phyloP scores from a whole-genome alignment of 1,140 invertebrate genomes.

The Zaprionus lachaisei region DNA sequence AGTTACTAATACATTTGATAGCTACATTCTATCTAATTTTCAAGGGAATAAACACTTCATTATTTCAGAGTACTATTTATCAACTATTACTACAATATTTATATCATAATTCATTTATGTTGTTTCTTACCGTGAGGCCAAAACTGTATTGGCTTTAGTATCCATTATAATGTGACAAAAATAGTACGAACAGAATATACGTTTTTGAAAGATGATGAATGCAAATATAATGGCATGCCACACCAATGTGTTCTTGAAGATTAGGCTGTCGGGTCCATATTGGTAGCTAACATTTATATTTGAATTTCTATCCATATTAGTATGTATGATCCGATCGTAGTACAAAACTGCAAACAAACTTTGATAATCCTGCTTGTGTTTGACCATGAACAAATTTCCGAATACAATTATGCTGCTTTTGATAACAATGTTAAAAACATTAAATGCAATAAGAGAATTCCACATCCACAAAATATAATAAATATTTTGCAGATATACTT shows the following conservation, averaged over 20 bases:
- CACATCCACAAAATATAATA: conserved; percentile 94
- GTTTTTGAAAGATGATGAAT: conserved; percentile 94
- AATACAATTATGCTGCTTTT: conserved; percentile 87
- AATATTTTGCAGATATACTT: conserved; percentile 95
- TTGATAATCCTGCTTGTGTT: conserved; percentile 85
- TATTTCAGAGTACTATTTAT: background rate
- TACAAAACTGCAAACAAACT: conserved; percentile 89
- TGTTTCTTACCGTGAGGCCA: conserved; percentile 91
- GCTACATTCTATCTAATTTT: background rate
- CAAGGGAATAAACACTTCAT: background rate
- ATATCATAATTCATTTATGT: background rate
- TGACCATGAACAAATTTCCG: conserved; percentile 15
- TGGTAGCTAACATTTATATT: conserved; percentile 84
- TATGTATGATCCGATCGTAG: conserved; percentile 28
- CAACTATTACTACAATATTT: background rate
- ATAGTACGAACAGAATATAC: conserved; percentile 97
- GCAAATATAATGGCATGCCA: conserved; percentile 98
- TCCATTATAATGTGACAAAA: conserved; percentile 98
- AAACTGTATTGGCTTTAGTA: conserved; percentile 95
- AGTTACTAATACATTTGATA: too few relatives aligned
- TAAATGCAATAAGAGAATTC: conserved; percentile 95
- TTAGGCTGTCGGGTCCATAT: conserved; percentile 57
- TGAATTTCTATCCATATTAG: background rate
- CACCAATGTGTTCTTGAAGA: conserved; percentile 86
- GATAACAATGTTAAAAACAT: conserved; percentile 94